Conservation (phyloP, 2,888 invertebrate genomes). For the Ectemnius cavifrons region DNA sequence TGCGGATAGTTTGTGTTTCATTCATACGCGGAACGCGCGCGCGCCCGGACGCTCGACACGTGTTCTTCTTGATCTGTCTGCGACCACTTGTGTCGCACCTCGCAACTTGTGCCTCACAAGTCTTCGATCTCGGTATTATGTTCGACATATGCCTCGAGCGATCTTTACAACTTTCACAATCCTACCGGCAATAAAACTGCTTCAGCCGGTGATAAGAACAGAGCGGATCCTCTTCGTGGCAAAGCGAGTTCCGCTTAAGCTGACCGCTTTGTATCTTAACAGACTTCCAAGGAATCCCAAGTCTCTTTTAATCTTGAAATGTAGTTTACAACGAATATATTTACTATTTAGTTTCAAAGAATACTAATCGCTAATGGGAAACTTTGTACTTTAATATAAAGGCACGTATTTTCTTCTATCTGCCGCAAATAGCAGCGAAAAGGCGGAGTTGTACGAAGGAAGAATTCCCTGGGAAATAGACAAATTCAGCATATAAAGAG, state of each 20-base stretch:
- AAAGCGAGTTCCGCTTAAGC: conserved; percentile 18
- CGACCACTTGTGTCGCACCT: neutral
- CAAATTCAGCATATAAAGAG: neutral
- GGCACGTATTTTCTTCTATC: too few species aligned
- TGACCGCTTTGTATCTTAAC: neutral
- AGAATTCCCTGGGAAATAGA: neutral
- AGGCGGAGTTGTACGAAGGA: too few species aligned
- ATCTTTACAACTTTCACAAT: too few species aligned
- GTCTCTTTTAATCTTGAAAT: neutral
- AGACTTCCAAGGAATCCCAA: neutral
- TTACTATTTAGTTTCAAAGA: too few species aligned
- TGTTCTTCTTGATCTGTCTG: conserved; percentile 23
- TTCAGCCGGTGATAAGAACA: conserved; percentile 10
- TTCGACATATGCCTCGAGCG: too few species aligned
- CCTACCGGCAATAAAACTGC: conserved; percentile 5
- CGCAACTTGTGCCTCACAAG: too few species aligned
- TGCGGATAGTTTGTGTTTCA: conserved; percentile 52
- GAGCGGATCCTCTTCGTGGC: conserved; percentile 8
- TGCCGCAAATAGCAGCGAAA: too few species aligned
- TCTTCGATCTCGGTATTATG: too few species aligned
- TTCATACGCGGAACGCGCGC: conserved; percentile 37
- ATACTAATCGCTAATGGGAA: too few species aligned
- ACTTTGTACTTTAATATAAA: too few species aligned
- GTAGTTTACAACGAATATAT: neutral
- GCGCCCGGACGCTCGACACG: conserved; percentile 27